phyloP scores from a whole-genome alignment of 2,113 vertebrate genomes.

The Cardinalis cardinalis region DNA sequence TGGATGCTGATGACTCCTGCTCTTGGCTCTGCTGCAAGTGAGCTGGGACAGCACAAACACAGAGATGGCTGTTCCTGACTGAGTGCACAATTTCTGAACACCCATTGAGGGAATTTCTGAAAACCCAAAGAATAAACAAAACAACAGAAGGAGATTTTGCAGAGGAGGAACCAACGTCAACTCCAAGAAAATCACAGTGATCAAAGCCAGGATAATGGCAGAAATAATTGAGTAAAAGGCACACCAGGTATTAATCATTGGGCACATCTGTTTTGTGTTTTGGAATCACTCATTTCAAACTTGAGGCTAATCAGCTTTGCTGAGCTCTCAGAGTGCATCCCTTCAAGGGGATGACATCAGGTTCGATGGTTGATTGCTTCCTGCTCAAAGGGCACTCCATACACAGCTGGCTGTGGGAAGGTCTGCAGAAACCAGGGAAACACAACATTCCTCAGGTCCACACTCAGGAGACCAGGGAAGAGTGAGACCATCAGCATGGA shows the following conservation, averaged over 20 bases:
- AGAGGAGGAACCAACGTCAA: not conserved
- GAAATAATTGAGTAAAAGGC: not conserved
- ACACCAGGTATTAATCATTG: not conserved
- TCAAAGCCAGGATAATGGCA: not conserved
- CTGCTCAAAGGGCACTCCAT: not conserved
- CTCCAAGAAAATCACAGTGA: not conserved
- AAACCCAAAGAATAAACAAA: not conserved
- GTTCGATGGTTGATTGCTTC: not conserved
- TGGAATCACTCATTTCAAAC: conserved; percentile 6
- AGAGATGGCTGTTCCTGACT: not conserved
- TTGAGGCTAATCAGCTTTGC: not conserved
- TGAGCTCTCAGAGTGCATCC: not conserved
- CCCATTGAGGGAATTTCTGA: not conserved
- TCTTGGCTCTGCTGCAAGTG: not conserved
- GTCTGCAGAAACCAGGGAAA: not conserved
- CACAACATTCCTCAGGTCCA: not conserved
- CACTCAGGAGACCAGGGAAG: not conserved
- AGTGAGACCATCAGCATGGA: not conserved
- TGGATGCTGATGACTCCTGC: not conserved
- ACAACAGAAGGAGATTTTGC: not conserved
- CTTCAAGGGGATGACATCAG: not conserved
- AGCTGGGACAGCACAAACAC: not conserved
- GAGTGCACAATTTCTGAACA: not conserved
- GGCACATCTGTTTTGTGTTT: conserved; percentile 19
- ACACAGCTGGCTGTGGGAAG: not conserved